Evolutionary conservation across 2,113 vertebrate genomes (phyloP).

Genomic region (Xiphophorus couchianus): DNA sequence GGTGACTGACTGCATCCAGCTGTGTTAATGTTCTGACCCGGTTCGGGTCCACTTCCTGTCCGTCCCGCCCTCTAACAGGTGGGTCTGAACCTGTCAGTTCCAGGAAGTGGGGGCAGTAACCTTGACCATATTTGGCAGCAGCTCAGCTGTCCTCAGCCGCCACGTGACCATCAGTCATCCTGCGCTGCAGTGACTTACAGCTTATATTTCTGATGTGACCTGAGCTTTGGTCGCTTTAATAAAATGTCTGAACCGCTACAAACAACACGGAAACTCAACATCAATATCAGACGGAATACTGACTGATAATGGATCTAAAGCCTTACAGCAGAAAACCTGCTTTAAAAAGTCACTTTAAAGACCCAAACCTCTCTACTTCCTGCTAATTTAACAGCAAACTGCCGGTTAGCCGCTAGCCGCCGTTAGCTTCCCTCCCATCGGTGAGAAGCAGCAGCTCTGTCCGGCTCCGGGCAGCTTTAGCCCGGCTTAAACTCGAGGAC

Average conservation of each 20-base stretch:
- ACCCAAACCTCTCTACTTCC: neutral
- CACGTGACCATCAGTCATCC: neutral
- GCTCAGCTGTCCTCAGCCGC: constrained; percentile 60
- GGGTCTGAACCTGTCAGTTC: neutral
- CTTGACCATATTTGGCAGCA: neutral
- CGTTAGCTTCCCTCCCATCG: neutral
- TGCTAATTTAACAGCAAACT: neutral
- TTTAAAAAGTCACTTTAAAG: neutral
- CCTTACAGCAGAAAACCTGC: neutral
- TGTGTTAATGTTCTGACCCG: neutral
- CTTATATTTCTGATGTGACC: neutral
- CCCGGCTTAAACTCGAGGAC: neutral
- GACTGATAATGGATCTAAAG: too few species aligned
- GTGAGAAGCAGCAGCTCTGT: neutral
- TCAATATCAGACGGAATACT: too few species aligned
- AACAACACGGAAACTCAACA: too few species aligned
- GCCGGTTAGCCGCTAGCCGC: neutral
- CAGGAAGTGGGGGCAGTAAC: neutral
- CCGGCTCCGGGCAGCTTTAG: too few species aligned
- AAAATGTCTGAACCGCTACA: too few species aligned
- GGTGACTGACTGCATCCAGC: neutral
- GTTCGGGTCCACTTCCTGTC: neutral
- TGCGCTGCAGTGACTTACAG: neutral
- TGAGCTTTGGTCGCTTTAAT: too few species aligned
- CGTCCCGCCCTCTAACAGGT: neutral